Percentiles rank a stretch among this genome's conserved stretches.
Evolutionary conservation across 2,888 invertebrate species (phyloP).

Genomic region (Muscina levida): DNA sequence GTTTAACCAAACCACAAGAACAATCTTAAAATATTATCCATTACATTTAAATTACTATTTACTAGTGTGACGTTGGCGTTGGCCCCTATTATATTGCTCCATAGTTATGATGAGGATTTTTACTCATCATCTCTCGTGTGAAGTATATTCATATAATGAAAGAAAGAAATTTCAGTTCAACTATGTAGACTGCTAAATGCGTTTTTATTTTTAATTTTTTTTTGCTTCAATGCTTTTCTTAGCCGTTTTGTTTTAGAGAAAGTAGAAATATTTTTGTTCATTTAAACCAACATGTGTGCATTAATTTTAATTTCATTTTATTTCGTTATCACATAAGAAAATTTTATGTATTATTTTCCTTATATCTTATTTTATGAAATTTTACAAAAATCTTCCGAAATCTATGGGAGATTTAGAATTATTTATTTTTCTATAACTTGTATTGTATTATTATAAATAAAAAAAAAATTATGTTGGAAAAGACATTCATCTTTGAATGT

Average conservation of each 20-base stretch:
- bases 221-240: constrained; percentile 42
- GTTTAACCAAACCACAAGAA: constrained; percentile 87
- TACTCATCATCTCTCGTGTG: constrained; percentile 8
- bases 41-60: constrained; percentile 38
- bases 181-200: constrained; percentile 33
- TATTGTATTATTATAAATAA: neutral
- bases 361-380: constrained; percentile 3
- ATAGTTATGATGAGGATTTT: neutral
- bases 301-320: constrained; percentile 39
- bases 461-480: too few species aligned
- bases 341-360: constrained; percentile 41
- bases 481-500: too few species aligned
- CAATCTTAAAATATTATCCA: constrained; percentile 72
- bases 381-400: constrained; percentile 32
- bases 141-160: too few species aligned
- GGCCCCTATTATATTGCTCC: neutral
- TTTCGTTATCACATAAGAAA: constrained; percentile 29
- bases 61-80: constrained; percentile 43
- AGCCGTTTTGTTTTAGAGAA: constrained; percentile 29
- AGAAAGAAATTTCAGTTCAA: constrained; percentile 39
- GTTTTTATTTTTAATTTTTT: constrained; percentile 28
- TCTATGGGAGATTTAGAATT: constrained; percentile 21
- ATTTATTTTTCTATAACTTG: constrained; percentile 36
- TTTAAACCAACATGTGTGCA: constrained; percentile 43
- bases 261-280: constrained; percentile 34